These are phyloP conservation scores for Clitarchus hookeri DNA, from an alignment of 2,888 invertebrate species.

Conservation along the genomic window DNA sequence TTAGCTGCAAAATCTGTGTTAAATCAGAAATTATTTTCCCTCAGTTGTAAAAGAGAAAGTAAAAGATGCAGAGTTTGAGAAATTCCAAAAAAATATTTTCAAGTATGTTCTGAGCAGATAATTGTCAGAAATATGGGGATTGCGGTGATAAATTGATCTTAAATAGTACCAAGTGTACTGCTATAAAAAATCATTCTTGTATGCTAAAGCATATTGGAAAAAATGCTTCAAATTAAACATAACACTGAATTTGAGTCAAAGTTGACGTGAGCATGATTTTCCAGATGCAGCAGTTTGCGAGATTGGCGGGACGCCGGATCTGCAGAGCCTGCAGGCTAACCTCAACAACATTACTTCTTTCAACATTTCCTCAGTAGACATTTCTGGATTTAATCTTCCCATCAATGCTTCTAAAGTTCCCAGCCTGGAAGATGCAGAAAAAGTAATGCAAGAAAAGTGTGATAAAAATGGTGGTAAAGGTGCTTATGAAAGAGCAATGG, in stretches of 20 bases:
- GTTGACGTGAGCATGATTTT: neutral
- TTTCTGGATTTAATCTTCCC: constrained; percentile 27
- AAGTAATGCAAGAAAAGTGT: constrained; percentile 67
- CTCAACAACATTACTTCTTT: neutral
- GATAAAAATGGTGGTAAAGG: constrained; percentile 64
- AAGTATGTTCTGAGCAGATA: too few relatives aligned
- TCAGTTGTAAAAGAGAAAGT: too few relatives aligned
- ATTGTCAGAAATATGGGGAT: too few relatives aligned
- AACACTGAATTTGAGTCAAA: neutral
- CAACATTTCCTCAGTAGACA: constrained; percentile 3
- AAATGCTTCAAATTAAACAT: too few relatives aligned
- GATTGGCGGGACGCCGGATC: neutral
- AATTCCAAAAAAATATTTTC: too few relatives aligned
- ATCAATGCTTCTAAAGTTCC: constrained; percentile 49
- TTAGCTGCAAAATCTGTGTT: too few relatives aligned
- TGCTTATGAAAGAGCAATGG: constrained; percentile 56
- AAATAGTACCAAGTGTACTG: too few relatives aligned
- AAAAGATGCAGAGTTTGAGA: too few relatives aligned
- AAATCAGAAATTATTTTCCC: too few relatives aligned
- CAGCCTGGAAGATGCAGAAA: constrained; percentile 57
- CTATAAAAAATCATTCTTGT: too few relatives aligned
- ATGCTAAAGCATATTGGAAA: too few relatives aligned
- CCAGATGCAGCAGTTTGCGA: constrained; percentile 15
- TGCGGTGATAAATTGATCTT: too few relatives aligned
- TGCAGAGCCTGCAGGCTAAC: constrained; percentile 25